These are phyloP conservation scores for Pteronotus mesoamericanus DNA, from an alignment of 2,797 vertebrate genomes.

Conservation along the genomic window DNA sequence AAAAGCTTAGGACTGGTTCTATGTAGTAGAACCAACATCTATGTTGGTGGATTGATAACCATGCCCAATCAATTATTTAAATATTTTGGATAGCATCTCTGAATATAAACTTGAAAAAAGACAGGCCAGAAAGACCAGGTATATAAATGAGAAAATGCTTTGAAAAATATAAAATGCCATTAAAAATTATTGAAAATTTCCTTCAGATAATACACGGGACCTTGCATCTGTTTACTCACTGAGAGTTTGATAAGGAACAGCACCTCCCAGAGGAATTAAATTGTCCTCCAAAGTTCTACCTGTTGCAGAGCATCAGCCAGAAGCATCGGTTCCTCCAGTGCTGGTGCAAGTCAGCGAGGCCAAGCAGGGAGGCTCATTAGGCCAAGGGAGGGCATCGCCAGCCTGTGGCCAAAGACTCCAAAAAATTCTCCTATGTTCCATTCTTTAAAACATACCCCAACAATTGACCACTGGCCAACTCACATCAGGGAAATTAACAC, in stretches of 20 bases:
- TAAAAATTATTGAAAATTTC: background rate
- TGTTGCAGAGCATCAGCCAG: background rate
- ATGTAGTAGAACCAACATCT: background rate
- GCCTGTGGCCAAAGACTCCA: background rate
- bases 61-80: background rate
- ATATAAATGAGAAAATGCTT: background rate
- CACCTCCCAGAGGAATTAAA: background rate
- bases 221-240: background rate
- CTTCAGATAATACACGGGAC: background rate
- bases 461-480: background rate
- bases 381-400: background rate
- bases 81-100: background rate
- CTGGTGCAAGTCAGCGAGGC: background rate
- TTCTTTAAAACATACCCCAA: conserved; percentile 2
- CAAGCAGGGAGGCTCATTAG: background rate
- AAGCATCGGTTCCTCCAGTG: background rate
- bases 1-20: background rate
- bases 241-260: background rate
- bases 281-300: background rate
- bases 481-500: background rate
- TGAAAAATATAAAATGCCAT: background rate
- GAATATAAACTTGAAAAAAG: background rate
- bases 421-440: background rate
- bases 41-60: background rate
- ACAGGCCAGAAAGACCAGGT: background rate